Percentiles rank a stretch among this genome's conserved stretches.
phyloP scores from a whole-genome alignment of 1,140 invertebrate genomes.

The Tetraneura akinire region DNA sequence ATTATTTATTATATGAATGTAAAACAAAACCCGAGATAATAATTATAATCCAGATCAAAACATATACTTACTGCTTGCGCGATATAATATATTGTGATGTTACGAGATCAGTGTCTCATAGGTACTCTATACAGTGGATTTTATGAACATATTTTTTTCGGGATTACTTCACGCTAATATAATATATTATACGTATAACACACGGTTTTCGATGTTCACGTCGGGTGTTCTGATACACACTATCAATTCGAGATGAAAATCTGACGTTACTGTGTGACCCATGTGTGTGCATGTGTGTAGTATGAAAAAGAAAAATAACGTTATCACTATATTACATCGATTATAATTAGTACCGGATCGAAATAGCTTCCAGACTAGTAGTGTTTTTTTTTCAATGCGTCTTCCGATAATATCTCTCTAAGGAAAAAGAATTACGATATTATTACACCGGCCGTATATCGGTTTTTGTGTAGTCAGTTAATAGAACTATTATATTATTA shows the following conservation, averaged over 20 bases:
- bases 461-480: neutral
- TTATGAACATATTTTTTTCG: neutral
- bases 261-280: neutral
- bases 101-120: constrained; percentile 26
- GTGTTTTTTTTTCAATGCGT: constrained; percentile 1
- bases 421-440: neutral
- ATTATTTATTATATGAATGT: too few species aligned
- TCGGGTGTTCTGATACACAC: neutral
- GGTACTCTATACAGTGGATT: neutral
- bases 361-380: constrained; percentile 31
- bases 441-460: neutral
- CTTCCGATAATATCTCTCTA: constrained; percentile 6
- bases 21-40: neutral
- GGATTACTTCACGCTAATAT: neutral
- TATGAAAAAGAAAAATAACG: neutral
- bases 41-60: constrained; percentile 27
- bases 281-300: neutral
- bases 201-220: neutral
- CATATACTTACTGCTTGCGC: neutral
- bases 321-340: neutral
- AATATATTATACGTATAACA: neutral
- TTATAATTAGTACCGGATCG: constrained; percentile 8
- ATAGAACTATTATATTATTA: constrained; percentile 35
- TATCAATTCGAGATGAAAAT: neutral
- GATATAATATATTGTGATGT: too few species aligned